Evolutionary conservation across 2,797 vertebrate species (phyloP).

Genomic region (Takifugu ocellatus): DNA sequence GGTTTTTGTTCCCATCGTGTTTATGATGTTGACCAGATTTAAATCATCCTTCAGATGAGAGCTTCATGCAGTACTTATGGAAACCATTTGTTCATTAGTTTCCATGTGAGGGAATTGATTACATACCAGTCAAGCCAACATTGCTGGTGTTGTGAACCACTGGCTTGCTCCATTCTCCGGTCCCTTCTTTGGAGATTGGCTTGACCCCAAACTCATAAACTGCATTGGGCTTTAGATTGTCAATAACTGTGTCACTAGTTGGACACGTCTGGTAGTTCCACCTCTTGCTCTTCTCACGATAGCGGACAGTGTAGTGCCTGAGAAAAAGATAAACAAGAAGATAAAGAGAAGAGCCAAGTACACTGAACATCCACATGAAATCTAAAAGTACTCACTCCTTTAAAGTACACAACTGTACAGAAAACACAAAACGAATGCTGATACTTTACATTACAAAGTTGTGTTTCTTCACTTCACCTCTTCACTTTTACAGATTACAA

Average conservation of each 20-base stretch:
- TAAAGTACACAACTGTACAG: too few relatives aligned
- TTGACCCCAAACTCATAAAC: slow-evolving; percentile 94
- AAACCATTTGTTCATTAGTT: too few relatives aligned
- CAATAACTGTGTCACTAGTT: slow-evolving; percentile 89
- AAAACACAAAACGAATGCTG: background rate
- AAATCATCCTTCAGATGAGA: too few relatives aligned
- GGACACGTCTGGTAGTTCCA: slow-evolving; percentile 96
- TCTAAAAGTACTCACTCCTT: too few relatives aligned
- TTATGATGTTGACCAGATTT: too few relatives aligned
- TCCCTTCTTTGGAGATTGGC: slow-evolving; percentile 74
- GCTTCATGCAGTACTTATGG: too few relatives aligned
- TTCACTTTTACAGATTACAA: too few relatives aligned
- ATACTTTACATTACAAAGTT: too few relatives aligned
- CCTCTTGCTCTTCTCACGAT: slow-evolving; percentile 87
- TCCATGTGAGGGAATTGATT: too few relatives aligned
- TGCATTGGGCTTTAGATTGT: slow-evolving; percentile 87
- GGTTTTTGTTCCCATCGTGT: too few relatives aligned
- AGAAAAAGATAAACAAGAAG: slow-evolving; percentile 11
- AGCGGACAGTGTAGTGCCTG: slow-evolving; percentile 82
- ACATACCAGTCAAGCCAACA: slow-evolving; percentile 46
- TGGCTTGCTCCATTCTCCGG: slow-evolving; percentile 87
- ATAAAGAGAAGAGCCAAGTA: background rate
- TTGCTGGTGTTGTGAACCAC: slow-evolving; percentile 82
- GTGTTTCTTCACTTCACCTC: too few relatives aligned
- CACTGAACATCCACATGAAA: too few relatives aligned